Conservation (phyloP, 2,888 invertebrate genomes). For the Acrocera orbiculus region DNA sequence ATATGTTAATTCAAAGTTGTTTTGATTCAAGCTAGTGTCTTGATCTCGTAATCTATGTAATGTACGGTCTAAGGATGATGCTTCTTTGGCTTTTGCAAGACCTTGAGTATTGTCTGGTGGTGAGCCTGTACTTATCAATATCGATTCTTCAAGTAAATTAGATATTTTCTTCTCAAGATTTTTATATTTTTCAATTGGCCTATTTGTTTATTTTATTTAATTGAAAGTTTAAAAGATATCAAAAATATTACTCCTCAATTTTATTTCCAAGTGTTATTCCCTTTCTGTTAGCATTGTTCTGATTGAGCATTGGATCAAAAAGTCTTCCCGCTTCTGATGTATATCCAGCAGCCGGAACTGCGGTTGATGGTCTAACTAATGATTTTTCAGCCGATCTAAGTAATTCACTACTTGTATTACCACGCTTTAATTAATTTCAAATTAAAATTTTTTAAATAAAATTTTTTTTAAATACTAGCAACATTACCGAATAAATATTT, state of each 20-base stretch:
- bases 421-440: slow-evolving; percentile 2
- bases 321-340: slow-evolving; percentile 50
- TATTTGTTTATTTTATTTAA: slow-evolving; percentile 21
- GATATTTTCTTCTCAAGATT: slow-evolving; percentile 78
- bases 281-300: slow-evolving; percentile 31
- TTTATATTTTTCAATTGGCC: slow-evolving; percentile 82
- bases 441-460: neutral
- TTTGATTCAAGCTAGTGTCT: slow-evolving; percentile 69
- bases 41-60: slow-evolving; percentile 85
- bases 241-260: slow-evolving; percentile 18
- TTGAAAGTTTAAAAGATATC: neutral
- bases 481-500: neutral
- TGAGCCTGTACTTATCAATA: slow-evolving; percentile 35
- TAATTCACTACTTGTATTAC: neutral
- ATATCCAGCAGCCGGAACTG: slow-evolving; percentile 90
- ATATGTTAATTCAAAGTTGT: slow-evolving; percentile 91
- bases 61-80: slow-evolving; percentile 79
- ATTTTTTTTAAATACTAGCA: neutral
- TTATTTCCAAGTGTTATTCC: slow-evolving; percentile 38
- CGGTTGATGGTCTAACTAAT: slow-evolving; percentile 75
- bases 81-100: slow-evolving; percentile 88
- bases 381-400: slow-evolving; percentile 18
- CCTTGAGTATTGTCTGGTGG: slow-evolving; percentile 30
- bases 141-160: slow-evolving; percentile 79
- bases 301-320: slow-evolving; percentile 64